Conservation (phyloP, 2,888 invertebrate species). For the Marasmarcha lunaedactyla region DNA sequence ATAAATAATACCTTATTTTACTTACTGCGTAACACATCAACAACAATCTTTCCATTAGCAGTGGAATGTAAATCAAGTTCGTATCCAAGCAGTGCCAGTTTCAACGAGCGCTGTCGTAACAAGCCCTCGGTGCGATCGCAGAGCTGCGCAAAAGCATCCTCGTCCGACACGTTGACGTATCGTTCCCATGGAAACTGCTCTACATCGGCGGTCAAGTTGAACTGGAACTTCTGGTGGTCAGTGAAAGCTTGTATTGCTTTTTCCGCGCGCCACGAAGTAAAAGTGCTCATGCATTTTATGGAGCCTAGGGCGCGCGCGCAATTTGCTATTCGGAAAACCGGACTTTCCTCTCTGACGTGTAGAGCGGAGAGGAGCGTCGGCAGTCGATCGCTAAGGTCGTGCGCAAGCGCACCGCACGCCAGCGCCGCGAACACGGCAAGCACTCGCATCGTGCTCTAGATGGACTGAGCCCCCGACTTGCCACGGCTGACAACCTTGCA, state of each 20-base stretch:
- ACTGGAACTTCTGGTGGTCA: slow-evolving; percentile 16
- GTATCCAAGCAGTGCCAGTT: slow-evolving; percentile 61
- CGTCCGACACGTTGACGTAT: slow-evolving; percentile 48
- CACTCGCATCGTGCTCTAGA: slow-evolving; percentile 51
- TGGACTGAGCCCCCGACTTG: slow-evolving; percentile 34
- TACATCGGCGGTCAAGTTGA: slow-evolving; percentile 32
- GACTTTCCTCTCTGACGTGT: slow-evolving; percentile 19
- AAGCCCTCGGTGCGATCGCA: slow-evolving; percentile 59
- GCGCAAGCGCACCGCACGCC: slow-evolving; percentile 22
- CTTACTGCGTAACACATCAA: slow-evolving; percentile 62
- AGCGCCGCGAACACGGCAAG: slow-evolving; percentile 39
- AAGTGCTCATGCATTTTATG: slow-evolving; percentile 67
- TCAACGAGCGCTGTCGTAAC: slow-evolving; percentile 57
- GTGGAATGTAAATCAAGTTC: slow-evolving; percentile 60
- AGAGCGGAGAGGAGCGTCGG: slow-evolving; percentile 20
- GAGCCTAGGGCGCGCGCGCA: slow-evolving; percentile 47
- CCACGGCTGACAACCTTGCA: slow-evolving; percentile 23
- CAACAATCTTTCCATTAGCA: slow-evolving; percentile 52
- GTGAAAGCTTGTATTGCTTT: slow-evolving; percentile 26
- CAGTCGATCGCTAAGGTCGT: slow-evolving; percentile 13
- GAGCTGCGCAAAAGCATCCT: slow-evolving; percentile 57
- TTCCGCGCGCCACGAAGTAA: slow-evolving; percentile 63
- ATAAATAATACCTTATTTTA: too few species aligned
- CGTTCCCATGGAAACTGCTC: slow-evolving; percentile 50
- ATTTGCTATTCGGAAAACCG: slow-evolving; percentile 23